These are phyloP conservation scores for Synanthedon andrenaeformis DNA, from an alignment of 2,888 invertebrate genomes.

Conservation along the genomic window DNA sequence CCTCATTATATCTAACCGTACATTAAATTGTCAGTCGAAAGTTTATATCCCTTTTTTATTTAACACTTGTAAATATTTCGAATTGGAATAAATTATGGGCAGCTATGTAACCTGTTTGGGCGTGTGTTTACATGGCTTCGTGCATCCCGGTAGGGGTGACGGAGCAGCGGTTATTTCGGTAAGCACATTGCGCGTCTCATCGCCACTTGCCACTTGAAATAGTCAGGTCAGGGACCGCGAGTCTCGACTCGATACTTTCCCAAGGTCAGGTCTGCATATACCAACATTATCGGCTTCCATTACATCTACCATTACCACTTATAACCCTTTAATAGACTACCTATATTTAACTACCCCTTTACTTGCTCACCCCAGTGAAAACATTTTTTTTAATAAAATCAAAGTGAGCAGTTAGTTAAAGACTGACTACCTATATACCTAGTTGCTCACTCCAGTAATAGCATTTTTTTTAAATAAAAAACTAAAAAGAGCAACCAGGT, in stretches of 20 bases:
- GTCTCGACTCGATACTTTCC: constrained; percentile 63
- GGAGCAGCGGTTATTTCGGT: constrained; percentile 62
- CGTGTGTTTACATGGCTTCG: constrained; percentile 41
- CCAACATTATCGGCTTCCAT: constrained; percentile 23
- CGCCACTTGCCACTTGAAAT: constrained; percentile 70
- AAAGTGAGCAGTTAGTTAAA: too few species aligned
- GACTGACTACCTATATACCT: too few species aligned
- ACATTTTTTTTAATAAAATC: too few species aligned
- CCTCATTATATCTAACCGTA: constrained; percentile 49
- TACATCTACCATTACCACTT: constrained; percentile 11
- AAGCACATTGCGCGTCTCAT: constrained; percentile 61
- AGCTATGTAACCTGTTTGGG: constrained; percentile 15
- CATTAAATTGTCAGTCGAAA: constrained; percentile 53
- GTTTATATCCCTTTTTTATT: constrained; percentile 31
- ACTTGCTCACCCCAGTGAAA: too few species aligned
- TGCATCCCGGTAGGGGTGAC: constrained; percentile 39
- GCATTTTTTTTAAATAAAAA: too few species aligned
- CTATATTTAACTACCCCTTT: too few species aligned
- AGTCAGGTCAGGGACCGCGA: constrained; percentile 70
- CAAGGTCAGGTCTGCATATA: constrained; percentile 61
- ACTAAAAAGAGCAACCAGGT: too few species aligned
- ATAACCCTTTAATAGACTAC: too few species aligned
- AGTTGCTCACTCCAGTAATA: too few species aligned
- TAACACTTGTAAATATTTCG: neutral
- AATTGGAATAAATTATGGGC: neutral